Percentiles rank a stretch among this genome's conserved stretches.
Conservation (phyloP, 2,797 vertebrate genomes). For the Danionella dracula region DNA sequence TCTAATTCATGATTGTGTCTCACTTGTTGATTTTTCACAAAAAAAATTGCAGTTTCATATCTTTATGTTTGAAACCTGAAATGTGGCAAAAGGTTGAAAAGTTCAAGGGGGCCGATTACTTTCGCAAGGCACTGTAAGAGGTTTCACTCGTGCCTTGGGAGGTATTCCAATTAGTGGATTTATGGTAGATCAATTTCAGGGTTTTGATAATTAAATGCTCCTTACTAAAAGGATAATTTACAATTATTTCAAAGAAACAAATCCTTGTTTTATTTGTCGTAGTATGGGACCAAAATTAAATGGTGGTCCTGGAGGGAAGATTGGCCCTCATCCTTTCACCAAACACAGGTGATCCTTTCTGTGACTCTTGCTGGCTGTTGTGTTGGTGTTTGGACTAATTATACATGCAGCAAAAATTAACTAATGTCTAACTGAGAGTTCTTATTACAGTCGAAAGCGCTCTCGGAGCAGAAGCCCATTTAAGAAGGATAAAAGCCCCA, state of each 20-base stretch:
- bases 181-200: neutral
- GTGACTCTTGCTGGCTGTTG: conserved; percentile 18
- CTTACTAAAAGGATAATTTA: no score
- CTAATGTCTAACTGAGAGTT: neutral
- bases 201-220: no score
- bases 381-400: conserved; percentile 21
- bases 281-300: conserved; percentile 85
- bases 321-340: conserved; percentile 78
- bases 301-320: conserved; percentile 82
- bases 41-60: no score
- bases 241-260: conserved; percentile 7
- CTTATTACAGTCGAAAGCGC: conserved; percentile 68
- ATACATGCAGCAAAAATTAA: neutral
- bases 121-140: no score
- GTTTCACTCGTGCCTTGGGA: no score
- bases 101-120: no score
- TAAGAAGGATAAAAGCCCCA: conserved; percentile 94
- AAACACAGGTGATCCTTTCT: conserved; percentile 73
- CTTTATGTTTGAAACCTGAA: no score
- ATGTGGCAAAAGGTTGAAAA: no score
- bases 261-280: conserved; percentile 45
- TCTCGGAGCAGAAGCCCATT: conserved; percentile 91
- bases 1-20: no score
- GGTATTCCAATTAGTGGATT: neutral
- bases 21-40: no score